A percentile compares a stretch with the other conserved stretches of the same genome.
phyloP scores from a whole-genome alignment of 2,888 invertebrate genomes.

The Meta bourneti region DNA sequence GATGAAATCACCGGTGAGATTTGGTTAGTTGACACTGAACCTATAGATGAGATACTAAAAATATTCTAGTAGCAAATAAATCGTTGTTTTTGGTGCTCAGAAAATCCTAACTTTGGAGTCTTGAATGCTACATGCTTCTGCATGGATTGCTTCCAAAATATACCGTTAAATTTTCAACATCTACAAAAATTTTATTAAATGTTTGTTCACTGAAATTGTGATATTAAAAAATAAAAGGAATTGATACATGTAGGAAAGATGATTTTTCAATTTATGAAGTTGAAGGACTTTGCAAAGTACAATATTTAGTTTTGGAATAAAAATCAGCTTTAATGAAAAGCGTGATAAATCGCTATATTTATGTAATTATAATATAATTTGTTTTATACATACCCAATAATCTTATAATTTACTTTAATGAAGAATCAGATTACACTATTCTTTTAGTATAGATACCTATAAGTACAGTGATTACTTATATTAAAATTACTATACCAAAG shows the following conservation, averaged over 20 bases:
- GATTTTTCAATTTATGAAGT: no score
- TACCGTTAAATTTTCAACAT: not conserved
- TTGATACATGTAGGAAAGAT: not conserved
- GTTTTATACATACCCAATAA: no score
- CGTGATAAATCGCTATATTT: no score
- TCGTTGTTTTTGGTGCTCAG: conserved; percentile 47
- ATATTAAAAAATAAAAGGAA: not conserved
- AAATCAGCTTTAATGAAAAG: no score
- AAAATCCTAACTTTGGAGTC: conserved; percentile 32
- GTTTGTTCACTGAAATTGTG: not conserved
- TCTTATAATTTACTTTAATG: no score
- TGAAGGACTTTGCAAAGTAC: no score
- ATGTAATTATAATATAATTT: no score
- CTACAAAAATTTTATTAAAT: not conserved
- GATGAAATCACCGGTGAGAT: conserved; percentile 25
- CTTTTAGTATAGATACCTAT: no score
- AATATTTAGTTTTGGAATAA: no score
- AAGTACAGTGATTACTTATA: no score
- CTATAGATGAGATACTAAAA: not conserved
- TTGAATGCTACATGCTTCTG: conserved; percentile 9
- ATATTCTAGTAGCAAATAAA: conserved; percentile 38
- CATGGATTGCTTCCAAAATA: not conserved
- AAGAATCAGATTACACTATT: no score
- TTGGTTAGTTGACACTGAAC: not conserved
- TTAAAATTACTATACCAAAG: no score